Conservation (phyloP, 1,140 invertebrate species). For the Drosophila navojoa region DNA sequence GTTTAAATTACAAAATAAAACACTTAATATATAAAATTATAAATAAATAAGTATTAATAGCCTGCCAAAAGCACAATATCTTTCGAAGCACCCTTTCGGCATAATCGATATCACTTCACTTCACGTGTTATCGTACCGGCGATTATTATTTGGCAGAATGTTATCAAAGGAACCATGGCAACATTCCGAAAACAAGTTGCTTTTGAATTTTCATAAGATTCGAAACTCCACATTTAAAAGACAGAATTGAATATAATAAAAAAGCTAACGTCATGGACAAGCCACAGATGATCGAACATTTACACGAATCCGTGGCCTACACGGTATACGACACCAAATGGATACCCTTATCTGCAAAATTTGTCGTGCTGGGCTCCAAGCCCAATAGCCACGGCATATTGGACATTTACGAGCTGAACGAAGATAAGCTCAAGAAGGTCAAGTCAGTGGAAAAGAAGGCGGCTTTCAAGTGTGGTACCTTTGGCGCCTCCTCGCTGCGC, state of each 20-base stretch:
- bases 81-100: neutral
- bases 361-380: conserved; percentile 93
- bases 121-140: neutral
- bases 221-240: conserved; percentile 14
- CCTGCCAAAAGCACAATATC: neutral
- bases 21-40: too few relatives aligned
- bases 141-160: too few relatives aligned
- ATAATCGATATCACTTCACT: neutral
- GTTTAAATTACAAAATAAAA: too few relatives aligned
- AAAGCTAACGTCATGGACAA: conserved; percentile 86
- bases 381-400: conserved; percentile 93
- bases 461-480: conserved; percentile 96
- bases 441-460: conserved; percentile 90
- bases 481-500: conserved; percentile 92
- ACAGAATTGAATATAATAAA: neutral
- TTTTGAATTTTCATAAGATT: conserved; percentile 40
- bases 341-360: conserved; percentile 96
- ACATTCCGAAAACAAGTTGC: conserved; percentile 54
- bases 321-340: conserved; percentile 96
- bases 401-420: conserved; percentile 93
- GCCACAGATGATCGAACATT: conserved; percentile 95
- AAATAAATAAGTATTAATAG: too few relatives aligned
- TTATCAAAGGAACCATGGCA: conserved; percentile 38
- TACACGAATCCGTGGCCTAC: conserved; percentile 92
- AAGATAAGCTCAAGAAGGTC: conserved; percentile 89